Conservation (phyloP, 2,113 vertebrate genomes). For the Balaenoptera acutorostrata region DNA sequence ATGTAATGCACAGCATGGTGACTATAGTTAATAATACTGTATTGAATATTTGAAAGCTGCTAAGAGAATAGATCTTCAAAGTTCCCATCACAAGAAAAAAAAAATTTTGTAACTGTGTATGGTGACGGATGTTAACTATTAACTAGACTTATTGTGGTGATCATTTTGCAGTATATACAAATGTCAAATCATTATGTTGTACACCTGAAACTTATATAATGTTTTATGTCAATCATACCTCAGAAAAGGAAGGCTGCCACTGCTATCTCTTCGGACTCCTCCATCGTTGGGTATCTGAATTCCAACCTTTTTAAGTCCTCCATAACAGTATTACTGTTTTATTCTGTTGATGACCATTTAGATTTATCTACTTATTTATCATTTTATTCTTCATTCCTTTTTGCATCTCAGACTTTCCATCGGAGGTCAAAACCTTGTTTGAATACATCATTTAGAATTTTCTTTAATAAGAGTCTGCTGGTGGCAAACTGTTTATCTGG, state of each 20-base stretch:
- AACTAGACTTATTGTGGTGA: neutral
- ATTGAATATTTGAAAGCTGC: neutral
- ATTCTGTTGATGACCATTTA: neutral
- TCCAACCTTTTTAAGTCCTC: neutral
- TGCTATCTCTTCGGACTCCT: neutral
- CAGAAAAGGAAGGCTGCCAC: neutral
- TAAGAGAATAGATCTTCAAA: neutral
- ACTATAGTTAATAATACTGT: neutral
- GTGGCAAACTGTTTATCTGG: neutral
- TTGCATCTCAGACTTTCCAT: neutral
- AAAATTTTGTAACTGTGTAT: neutral
- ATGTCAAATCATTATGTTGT: neutral
- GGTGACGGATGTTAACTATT: neutral
- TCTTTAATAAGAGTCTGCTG: neutral
- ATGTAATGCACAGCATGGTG: neutral
- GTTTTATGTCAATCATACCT: neutral
- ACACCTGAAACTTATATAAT: neutral
- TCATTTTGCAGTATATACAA: neutral
- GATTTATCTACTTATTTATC: rapidly evolving
- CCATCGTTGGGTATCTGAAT: neutral
- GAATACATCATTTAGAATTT: neutral
- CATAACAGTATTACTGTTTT: rapidly evolving
- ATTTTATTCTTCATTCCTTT: neutral
- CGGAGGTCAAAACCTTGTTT: neutral
- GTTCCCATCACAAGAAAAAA: neutral